Percentiles rank a stretch among this genome's conserved stretches.
These are phyloP conservation scores for Xerus rutilus DNA, from an alignment of 2,797 vertebrate species.

Conservation along the genomic window DNA sequence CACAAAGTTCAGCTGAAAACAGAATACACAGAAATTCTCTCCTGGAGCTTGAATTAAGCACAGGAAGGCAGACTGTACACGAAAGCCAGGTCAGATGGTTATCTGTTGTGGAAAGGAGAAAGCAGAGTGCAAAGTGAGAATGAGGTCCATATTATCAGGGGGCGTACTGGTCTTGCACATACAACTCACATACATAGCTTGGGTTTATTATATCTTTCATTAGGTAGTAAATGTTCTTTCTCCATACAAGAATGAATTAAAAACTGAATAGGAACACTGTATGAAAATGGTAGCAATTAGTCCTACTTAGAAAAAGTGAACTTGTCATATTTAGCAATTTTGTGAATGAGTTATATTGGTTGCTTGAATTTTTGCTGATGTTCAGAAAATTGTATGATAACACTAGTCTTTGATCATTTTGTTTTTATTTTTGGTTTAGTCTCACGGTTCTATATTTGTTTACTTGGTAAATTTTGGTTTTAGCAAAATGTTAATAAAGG, in stretches of 20 bases:
- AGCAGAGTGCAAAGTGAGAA: not conserved
- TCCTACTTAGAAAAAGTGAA: not conserved
- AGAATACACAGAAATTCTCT: not conserved
- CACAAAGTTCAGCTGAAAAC: not conserved
- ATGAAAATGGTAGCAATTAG: not conserved
- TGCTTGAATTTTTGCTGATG: not conserved
- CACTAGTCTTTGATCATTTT: not conserved
- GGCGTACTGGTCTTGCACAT: not conserved
- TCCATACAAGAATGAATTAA: not conserved
- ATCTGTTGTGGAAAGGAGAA: not conserved
- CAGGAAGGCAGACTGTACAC: not conserved
- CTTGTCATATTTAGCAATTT: not conserved
- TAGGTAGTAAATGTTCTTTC: not conserved
- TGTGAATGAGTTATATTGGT: not conserved
- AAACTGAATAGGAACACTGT: not conserved
- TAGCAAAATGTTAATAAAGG: not conserved
- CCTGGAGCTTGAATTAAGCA: not conserved
- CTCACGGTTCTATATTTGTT: not conserved
- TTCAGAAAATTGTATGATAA: slow-evolving; percentile 25
- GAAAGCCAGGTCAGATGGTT: not conserved
- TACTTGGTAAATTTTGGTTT: not conserved
- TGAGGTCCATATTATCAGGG: rapidly evolving
- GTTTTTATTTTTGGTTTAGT: slow-evolving; percentile 42
- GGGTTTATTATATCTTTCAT: not conserved
- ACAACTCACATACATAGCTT: too few relatives aligned